These are phyloP conservation scores for Merops nubicus DNA, from an alignment of 2,113 vertebrate species.

Conservation along the genomic window DNA sequence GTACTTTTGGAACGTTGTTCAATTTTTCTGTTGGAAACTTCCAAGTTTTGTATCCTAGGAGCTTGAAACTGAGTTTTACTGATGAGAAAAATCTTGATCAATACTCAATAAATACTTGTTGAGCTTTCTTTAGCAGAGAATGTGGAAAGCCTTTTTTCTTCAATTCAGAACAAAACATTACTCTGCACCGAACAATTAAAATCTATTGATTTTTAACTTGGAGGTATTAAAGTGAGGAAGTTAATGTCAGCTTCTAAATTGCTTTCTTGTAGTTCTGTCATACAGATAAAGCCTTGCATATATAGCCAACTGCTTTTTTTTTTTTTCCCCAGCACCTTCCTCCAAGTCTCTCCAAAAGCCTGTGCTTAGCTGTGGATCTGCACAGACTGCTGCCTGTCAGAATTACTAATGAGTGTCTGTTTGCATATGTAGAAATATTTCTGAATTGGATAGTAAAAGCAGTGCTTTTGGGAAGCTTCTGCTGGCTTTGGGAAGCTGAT, in stretches of 20 bases:
- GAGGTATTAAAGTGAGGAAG: constrained; percentile 13
- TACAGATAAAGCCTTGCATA: not conserved
- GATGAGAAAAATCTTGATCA: not conserved
- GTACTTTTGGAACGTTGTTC: not conserved
- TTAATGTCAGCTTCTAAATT: not conserved
- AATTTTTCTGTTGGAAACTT: not conserved
- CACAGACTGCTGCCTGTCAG: not conserved
- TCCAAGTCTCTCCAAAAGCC: not conserved
- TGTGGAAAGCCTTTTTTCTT: not conserved
- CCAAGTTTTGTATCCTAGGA: not conserved
- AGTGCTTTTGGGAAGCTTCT: not conserved
- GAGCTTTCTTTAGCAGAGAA: not conserved
- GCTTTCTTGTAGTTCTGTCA: not conserved
- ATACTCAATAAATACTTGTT: not conserved
- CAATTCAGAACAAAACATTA: not conserved
- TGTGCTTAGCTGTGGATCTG: not conserved
- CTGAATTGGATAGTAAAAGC: not conserved
- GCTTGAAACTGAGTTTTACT: not conserved
- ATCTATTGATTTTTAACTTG: constrained; percentile 9
- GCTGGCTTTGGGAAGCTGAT: not conserved
- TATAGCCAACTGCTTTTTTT: not conserved
- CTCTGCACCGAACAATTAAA: constrained; percentile 21
- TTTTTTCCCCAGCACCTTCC: not conserved
- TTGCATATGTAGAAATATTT: not conserved
- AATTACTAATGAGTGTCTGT: not conserved